Percentiles rank a stretch among this genome's conserved stretches.
Conservation (phyloP, 2,888 invertebrate genomes). For the Drosophila paramelanica region DNA sequence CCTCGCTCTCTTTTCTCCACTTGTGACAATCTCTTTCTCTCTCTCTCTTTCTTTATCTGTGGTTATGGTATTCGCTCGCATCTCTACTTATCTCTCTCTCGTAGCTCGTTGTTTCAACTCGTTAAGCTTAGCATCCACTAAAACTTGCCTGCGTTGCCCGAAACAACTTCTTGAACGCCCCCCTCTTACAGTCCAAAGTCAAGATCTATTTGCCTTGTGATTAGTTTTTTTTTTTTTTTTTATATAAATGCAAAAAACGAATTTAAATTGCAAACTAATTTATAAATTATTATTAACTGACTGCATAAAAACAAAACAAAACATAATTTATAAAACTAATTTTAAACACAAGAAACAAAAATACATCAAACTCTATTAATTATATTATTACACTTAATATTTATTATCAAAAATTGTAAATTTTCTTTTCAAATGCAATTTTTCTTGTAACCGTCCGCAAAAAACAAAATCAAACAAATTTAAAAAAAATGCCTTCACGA, state of each 20-base stretch:
- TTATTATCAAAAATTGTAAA: slow-evolving; percentile 63
- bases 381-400: slow-evolving; percentile 50
- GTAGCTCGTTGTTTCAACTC: slow-evolving; percentile 65
- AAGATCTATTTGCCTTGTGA: slow-evolving; percentile 83
- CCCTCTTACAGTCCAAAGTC: slow-evolving; percentile 39
- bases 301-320: slow-evolving; percentile 45
- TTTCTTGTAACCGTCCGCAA: slow-evolving; percentile 69
- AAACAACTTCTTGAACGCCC: slow-evolving; percentile 41
- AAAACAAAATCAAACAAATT: slow-evolving; percentile 22
- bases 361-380: slow-evolving; percentile 44
- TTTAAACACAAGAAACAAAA: slow-evolving; percentile 60
- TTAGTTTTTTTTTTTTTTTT: slow-evolving; percentile 65
- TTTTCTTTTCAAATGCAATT: slow-evolving; percentile 48
- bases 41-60: slow-evolving; percentile 24
- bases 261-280: slow-evolving; percentile 68
- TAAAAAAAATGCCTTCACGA: slow-evolving; percentile 27
- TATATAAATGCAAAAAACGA: slow-evolving; percentile 47
- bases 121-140: slow-evolving; percentile 63
- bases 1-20: slow-evolving; percentile 26
- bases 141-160: slow-evolving; percentile 67
- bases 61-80: slow-evolving; percentile 49
- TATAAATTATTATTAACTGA: slow-evolving; percentile 54
- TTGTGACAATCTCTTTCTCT: not conserved
- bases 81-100: slow-evolving; percentile 53
- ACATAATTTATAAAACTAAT: slow-evolving; percentile 51